Conservation (phyloP, 2,888 invertebrate species). For the Glaucopsyche alexis region DNA sequence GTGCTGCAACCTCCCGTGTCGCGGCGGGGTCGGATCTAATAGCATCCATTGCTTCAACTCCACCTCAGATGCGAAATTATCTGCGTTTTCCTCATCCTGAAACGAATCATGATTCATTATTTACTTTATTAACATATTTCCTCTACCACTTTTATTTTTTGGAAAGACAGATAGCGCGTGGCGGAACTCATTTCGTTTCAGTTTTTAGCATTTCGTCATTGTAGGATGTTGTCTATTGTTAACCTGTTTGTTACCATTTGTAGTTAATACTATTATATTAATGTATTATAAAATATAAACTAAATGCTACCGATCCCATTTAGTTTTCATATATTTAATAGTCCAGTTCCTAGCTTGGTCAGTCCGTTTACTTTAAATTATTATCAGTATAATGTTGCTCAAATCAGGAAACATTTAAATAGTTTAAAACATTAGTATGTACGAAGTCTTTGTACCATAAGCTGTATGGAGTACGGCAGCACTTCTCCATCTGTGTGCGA, state of each 20-base stretch:
- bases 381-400: background rate
- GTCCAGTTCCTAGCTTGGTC: background rate
- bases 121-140: background rate
- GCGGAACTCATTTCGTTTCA: background rate
- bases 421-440: background rate
- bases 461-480: slow-evolving; percentile 60
- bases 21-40: slow-evolving; percentile 44
- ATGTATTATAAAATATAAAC: background rate
- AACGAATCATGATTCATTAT: slow-evolving; percentile 34
- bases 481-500: slow-evolving; percentile 67
- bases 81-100: slow-evolving; percentile 56
- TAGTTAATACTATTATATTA: too few relatives aligned
- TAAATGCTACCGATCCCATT: slow-evolving; percentile 1
- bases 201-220: background rate
- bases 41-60: slow-evolving; percentile 57
- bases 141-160: background rate
- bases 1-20: slow-evolving; percentile 52
- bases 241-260: background rate
- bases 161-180: too few relatives aligned
- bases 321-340: slow-evolving; percentile 11
- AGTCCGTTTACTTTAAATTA: background rate
- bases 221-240: background rate
- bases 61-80: slow-evolving; percentile 53
- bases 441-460: slow-evolving; percentile 47
- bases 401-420: background rate